Conservation (phyloP, 2,113 vertebrate genomes). For the Tapirus terrestris region DNA sequence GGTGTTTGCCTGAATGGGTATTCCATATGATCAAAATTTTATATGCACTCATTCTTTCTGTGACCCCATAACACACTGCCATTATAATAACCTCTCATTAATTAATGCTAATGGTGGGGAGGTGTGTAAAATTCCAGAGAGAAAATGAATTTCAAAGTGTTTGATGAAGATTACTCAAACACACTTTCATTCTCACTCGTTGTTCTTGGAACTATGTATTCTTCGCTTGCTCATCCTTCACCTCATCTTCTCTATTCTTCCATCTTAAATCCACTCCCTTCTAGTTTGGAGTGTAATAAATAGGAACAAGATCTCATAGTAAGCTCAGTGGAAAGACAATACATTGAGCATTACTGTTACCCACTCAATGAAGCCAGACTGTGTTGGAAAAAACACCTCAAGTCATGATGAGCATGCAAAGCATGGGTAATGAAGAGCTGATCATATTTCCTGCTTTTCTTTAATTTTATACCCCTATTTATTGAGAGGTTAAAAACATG, state of each 20-base stretch:
- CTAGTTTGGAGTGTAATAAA: not conserved
- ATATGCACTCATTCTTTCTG: not conserved
- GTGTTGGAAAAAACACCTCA: not conserved
- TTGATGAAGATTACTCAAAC: not conserved
- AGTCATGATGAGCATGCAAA: not conserved
- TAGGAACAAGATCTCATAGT: not conserved
- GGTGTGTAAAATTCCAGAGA: not conserved
- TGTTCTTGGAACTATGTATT: not conserved
- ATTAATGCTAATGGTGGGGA: not conserved
- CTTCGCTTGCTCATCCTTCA: not conserved
- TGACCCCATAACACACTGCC: not conserved
- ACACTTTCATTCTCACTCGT: not conserved
- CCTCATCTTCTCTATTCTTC: not conserved
- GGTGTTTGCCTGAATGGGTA: not conserved
- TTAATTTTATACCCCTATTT: not conserved
- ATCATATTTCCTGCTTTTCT: not conserved
- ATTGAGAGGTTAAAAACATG: not conserved
- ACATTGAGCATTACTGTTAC: not conserved
- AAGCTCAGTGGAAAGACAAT: not conserved
- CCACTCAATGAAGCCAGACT: not conserved
- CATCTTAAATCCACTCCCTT: not conserved
- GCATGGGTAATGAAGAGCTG: not conserved
- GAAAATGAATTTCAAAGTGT: slow-evolving; percentile 21
- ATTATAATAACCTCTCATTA: slow-evolving; percentile 10
- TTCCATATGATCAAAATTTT: slow-evolving; percentile 7